Evolutionary conservation across 1,140 invertebrate species (phyloP), one percentile per base, ranked within the genome.

Genomic region (Meloidogyne floridensis): DNA sequence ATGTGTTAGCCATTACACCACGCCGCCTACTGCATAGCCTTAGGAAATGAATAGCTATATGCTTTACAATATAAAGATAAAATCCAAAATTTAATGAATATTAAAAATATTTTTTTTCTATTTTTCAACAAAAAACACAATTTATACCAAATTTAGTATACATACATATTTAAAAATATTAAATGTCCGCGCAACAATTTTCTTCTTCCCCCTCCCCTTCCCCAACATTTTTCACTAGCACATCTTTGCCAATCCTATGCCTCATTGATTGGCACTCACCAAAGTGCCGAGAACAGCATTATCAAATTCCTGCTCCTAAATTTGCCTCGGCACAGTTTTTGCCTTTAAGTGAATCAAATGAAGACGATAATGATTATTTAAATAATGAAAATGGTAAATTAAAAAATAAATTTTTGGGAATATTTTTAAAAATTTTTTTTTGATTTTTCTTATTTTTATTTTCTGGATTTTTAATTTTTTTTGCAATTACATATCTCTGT

Each of bases 181-280:
- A 65, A 65, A 65, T 65, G 59, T 65, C 59, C 59, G 59, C 13
- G 59, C 59, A 65, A n/a, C 72, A 20, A 18, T 74, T 54, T 51
- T 15, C 13, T 73, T n/a, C 13, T 73, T 74, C 70, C 5, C 32
- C 32, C 32, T 32, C 32, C 32, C 70, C 72, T 32, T 32, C 72
- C 2, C 11, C 72, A 74, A 6, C 72, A 15, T 18, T 74, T 74
- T n/a, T 74, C 5, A 20, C 53, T n/a, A 47, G 43, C n/a, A 47
- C 72, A n/a, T 65, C 59, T 71, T 70, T 81, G 80, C 77, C 81
- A 7, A 82, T 82, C 54, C 72, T 82, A n/a, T 82, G 81, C 54
- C 73, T 82, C 47, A 81, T 82, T 11, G 81, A 82, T 13, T 82
- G 81, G 81, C 69, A 78, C 53, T 71, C 81, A 15, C 76, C 72